Evolutionary conservation across 2,113 vertebrate species (phyloP), one percentile per base, ranked within the genome.

Genomic region (Paracyprichromis sp.): DNA sequence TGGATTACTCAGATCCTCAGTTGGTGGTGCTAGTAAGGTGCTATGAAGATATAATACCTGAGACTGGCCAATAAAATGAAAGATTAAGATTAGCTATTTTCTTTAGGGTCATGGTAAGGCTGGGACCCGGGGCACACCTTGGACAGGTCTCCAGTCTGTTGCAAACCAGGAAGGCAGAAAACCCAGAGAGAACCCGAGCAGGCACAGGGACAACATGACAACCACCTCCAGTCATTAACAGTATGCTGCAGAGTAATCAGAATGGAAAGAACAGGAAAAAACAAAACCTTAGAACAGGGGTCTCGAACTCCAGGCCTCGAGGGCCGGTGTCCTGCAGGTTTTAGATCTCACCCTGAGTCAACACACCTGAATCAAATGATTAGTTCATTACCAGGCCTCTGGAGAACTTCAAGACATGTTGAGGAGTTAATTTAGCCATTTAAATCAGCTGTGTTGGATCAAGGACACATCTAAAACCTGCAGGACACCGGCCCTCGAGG

Each of bases 331-430:
- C 12, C 43, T 43, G 43, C 43, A 43, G 12, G 12, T 43, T 43
- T 43, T 43, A 43, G 43, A 43, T 43, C 0, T 43, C 43, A 43
- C 43, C 43, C 43, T 43, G 43, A 3, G 43, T 43, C 43, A 14
- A 43, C 3, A 43, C 43, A 14, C 43, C 43, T 43, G 12, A 43
- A 43, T 43, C 5, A 14, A 43, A 43, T 43, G 2, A 43, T 43
- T 43, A 43, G 43, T 43, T 43, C 43, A 43, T 43, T 1, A 43
- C 5, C 43, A 43, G 43, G 12, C 3, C 0, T 43, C 43, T 43
- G 1, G 43, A 43, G 43, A 43, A 43, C 43, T 14, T 43, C 43
- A 43, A 0, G 43, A 14, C 0, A 43, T 43, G 26, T 26, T 26
- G 26, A 26, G 26, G 26, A 26, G 26, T 0, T 26, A 26, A 26